Base-by-base conservation (phyloP, 2,113 vertebrate genomes). In the Ceyx melanurus region DNA sequence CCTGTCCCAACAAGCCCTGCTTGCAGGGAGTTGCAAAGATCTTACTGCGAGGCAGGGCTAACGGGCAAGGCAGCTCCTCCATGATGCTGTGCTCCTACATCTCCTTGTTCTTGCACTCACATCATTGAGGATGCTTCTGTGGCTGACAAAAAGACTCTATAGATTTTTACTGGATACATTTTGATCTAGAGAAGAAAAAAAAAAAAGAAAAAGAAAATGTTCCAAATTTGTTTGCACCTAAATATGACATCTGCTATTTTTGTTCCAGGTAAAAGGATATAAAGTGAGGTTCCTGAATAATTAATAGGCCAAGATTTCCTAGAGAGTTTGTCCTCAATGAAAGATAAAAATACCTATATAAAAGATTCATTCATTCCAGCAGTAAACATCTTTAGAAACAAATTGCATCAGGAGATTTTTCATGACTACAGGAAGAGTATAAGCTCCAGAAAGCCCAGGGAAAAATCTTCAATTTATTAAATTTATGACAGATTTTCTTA, bases 81-180 rank as follows among this genome's bases (percentile, higher is more conserved):
- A 1, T 5, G 21, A 3, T 7, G 10, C 54, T 21, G 5, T 33
- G 65, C 31, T 31, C 13, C 0, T 9, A 9, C 40, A 1, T 35
- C 45, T 48, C 31, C 33, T 61, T 53, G 10, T 15, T 60, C 42
- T 26, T 53, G 29, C 53, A 31, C 13, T 19, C 57, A 5, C 31
- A 10, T 4, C 54, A 37, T 22, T 1, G 1, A 29, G 20, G 10
- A 33, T 22, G 31, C 6, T 3, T 22, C 43, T 23, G 57, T 15
- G 16, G 9, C 4, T 66, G 15, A n/a, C 29, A 64, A 62, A 16
- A 58, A 20, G 5, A 16, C 1, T 0, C 12, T 10, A 28, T 21
- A 45, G 61, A 28, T 25, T 56, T 61, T 61, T 35, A 9, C 10
- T 19, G 15, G 7, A 6, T 40, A 14, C 17, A 50, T 57, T 54